Evolutionary conservation across 2,113 vertebrate species (phyloP), one percentile per base, ranked within the genome.

Genomic region (Cryptomyrus ogoouensis): DNA sequence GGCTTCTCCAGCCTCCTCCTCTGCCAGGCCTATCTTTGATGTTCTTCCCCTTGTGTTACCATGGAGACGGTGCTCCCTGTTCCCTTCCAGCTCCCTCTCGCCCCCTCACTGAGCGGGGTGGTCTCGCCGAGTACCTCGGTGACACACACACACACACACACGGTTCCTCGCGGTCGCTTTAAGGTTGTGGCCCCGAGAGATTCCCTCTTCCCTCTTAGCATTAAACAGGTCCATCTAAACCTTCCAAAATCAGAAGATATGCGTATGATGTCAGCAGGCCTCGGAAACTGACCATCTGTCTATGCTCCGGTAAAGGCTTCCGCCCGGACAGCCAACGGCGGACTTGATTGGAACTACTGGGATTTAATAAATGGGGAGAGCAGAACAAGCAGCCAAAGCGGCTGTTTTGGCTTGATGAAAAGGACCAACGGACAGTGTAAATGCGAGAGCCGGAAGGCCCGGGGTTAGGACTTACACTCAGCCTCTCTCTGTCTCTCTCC

Each of bases 11-110:
- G 94, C 21, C 46, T 90, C 91, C 53, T 42, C 62, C 88, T 27
- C 62, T 83, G 91, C 92, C 92, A 94, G 94, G 90, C 88, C 88
- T 88, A 80, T 46, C 93, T 94, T 94, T 94, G 94, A 95, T 94
- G 90, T 88, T 94, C 94, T 94, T 94, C 94, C 93, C 92, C 89
- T 92, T 92, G 91, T 94, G 92, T 93, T 93, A 58, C 89, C 88
- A 87, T 93, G 27, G 62, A 70, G 62, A 70, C 27, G 3, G 62
- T 70, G 27, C 62, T 31, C 62, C 62, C 62, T 31, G 62, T 31
- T 31, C 62, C 62, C 62, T 70, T 70, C 62, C 62, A 70, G 27
- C 27, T 70, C n/a, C 10, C 91, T 91, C 92, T 88, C 88, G 88
- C 91, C 89, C 92, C 92, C 92, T 93, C 94, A 93, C 89, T 88